These are phyloP conservation scores for Phalera bucephala DNA, from an alignment of 2,888 invertebrate genomes.

Conservation along the genomic window DNA sequence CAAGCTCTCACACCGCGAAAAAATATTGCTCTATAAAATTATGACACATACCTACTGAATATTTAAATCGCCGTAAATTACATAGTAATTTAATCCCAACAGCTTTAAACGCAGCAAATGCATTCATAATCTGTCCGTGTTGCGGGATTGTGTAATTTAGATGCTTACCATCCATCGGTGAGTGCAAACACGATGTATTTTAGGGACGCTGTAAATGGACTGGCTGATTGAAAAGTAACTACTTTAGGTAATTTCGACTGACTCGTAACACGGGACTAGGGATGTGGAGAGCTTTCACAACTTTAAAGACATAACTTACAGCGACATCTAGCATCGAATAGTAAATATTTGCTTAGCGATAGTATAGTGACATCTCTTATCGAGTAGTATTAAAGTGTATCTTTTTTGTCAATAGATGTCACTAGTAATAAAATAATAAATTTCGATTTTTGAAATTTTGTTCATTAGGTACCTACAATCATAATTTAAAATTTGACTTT, in stretches of 20 bases:
- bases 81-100: slow-evolving; percentile 10
- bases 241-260: slow-evolving; percentile 16
- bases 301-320: background rate
- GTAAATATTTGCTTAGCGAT: slow-evolving; percentile 6
- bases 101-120: slow-evolving; percentile 9
- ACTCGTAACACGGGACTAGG: background rate
- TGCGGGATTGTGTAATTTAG: slow-evolving; percentile 17
- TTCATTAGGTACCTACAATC: too few relatives aligned
- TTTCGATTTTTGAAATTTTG: slow-evolving; percentile 16
- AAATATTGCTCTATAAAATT: slow-evolving; percentile 8
- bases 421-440: background rate
- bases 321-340: slow-evolving; percentile 45
- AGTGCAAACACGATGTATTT: slow-evolving; percentile 51
- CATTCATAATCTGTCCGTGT: slow-evolving; percentile 9
- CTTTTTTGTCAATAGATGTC: slow-evolving; percentile 5
- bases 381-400: background rate
- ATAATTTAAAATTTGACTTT: too few relatives aligned
- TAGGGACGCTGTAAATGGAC: slow-evolving; percentile 50
- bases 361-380: slow-evolving; percentile 32
- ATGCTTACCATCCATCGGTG: slow-evolving; percentile 33
- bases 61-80: slow-evolving; percentile 11
- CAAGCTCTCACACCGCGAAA: background rate
- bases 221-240: slow-evolving; percentile 48
- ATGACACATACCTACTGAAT: slow-evolving; percentile 6
- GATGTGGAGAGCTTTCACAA: background rate